Conservation (phyloP, 2,888 invertebrate genomes). For the Napeogenes sylphis region DNA sequence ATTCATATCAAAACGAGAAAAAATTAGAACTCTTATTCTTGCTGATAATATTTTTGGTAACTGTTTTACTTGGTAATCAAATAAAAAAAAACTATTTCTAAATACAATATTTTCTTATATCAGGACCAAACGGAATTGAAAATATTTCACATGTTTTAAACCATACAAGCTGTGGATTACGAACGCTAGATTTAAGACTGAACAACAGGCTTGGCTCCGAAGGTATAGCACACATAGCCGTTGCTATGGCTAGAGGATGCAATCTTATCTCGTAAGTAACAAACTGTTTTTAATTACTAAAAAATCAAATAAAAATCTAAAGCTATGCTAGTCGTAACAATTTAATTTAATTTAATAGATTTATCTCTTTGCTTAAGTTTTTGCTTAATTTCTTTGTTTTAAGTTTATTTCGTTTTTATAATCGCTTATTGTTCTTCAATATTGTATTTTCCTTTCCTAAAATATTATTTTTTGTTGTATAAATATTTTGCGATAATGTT, state of each 20-base stretch:
- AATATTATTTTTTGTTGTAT: no score
- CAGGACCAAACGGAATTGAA: conserved; percentile 65
- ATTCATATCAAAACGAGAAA: conserved; percentile 67
- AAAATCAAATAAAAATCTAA: no score
- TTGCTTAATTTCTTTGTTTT: no score
- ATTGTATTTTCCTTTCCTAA: no score
- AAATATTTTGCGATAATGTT: no score
- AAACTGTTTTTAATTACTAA: background rate
- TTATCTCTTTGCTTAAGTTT: no score
- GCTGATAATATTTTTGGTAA: conserved; percentile 76
- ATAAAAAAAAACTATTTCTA: background rate
- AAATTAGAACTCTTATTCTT: conserved; percentile 67
- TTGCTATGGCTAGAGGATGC: conserved; percentile 70
- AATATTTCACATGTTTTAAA: conserved; percentile 62
- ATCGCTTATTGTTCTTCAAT: no score
- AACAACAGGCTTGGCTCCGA: conserved; percentile 67
- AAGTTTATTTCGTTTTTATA: no score
- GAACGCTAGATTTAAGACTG: conserved; percentile 62
- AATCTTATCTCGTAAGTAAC: conserved; percentile 60
- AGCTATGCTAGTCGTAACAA: no score
- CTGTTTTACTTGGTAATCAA: conserved; percentile 1
- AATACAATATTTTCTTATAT: conserved; percentile 12
- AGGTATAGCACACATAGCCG: conserved; percentile 66
- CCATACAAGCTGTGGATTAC: conserved; percentile 58
- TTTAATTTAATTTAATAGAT: no score